Evolutionary conservation across 2,888 invertebrate genomes (phyloP).

Genomic region (Odontothrips loti): DNA sequence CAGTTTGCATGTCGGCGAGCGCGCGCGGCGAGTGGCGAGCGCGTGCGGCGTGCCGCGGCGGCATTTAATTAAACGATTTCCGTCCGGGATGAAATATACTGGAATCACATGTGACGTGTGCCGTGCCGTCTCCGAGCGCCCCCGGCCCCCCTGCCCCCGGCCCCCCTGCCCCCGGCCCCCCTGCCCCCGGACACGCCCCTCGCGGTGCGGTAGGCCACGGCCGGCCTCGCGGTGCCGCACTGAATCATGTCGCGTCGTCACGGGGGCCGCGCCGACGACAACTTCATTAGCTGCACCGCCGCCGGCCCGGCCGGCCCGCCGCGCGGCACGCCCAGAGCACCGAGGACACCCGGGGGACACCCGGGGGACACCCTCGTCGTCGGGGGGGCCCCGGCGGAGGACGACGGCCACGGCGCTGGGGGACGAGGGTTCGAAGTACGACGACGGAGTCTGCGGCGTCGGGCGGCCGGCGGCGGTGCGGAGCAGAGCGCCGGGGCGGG

Average conservation of each 20-base stretch:
- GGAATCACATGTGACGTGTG: background rate
- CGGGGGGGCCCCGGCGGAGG: too few species aligned
- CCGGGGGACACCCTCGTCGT: too few species aligned
- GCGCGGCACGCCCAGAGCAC: too few species aligned
- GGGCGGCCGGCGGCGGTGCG: too few species aligned
- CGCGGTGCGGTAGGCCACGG: slow-evolving; percentile 3
- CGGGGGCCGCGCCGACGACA: slow-evolving; percentile 12
- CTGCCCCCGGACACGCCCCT: background rate
- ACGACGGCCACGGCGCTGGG: too few species aligned
- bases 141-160: too few species aligned
- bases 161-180: background rate
- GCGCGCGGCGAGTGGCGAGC: too few species aligned
- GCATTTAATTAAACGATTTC: slow-evolving; percentile 23
- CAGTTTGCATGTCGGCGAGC: too few species aligned
- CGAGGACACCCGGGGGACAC: too few species aligned
- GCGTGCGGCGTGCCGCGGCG: too few species aligned
- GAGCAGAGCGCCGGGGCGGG: background rate
- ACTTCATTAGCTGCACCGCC: background rate
- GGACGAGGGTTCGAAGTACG: too few species aligned
- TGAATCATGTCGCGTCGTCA: slow-evolving; percentile 7
- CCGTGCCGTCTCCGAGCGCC: background rate
- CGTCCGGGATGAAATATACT: slow-evolving; percentile 20
- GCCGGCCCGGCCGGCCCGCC: background rate
- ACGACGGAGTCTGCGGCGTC: too few species aligned
- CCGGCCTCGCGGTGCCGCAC: background rate